A percentile compares a stretch with the other conserved stretches of the same genome.
Evolutionary conservation across 2,888 invertebrate genomes (phyloP).

Genomic region (Therioaphis trifolii): DNA sequence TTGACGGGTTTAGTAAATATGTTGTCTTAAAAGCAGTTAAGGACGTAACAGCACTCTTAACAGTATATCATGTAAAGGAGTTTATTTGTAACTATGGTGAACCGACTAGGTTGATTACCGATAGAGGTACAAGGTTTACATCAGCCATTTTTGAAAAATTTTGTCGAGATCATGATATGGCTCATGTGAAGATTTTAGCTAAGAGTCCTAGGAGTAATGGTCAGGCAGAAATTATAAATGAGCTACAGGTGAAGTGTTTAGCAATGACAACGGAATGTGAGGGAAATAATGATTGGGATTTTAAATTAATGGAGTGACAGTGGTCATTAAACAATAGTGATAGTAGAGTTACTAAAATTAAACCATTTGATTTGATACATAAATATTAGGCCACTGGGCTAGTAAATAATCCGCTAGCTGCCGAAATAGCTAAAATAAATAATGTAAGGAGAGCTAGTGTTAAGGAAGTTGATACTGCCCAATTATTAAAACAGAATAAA

Average conservation of each 20-base stretch:
- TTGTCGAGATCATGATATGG: conserved; percentile 47
- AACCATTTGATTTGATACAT: neutral
- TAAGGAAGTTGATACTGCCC: neutral
- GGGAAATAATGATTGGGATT: conserved; percentile 16
- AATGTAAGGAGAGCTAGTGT: neutral
- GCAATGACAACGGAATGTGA: neutral
- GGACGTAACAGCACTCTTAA: neutral
- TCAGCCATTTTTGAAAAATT: conserved; percentile 38
- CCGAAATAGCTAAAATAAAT: neutral
- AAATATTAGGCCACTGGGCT: neutral
- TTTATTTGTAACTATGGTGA: conserved; percentile 42
- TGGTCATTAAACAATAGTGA: conserved; percentile 31
- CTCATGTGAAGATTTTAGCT: conserved; percentile 24
- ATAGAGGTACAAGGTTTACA: conserved; percentile 56
- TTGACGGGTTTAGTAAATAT: conserved; percentile 45
- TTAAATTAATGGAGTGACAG: conserved; percentile 29
- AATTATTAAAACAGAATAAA: neutral
- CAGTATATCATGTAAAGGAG: conserved; percentile 4
- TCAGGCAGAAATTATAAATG: conserved; percentile 44
- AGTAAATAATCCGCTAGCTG: conserved; percentile 1
- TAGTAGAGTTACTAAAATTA: conserved; percentile 3
- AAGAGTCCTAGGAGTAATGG: conserved; percentile 53
- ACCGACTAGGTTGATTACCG: conserved; percentile 34
- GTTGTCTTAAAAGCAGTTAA: conserved; percentile 25
- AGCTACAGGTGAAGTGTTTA: conserved; percentile 2